These are phyloP conservation scores for Scrobipalpa costella DNA, from an alignment of 2,888 invertebrate genomes.

Conservation along the genomic window DNA sequence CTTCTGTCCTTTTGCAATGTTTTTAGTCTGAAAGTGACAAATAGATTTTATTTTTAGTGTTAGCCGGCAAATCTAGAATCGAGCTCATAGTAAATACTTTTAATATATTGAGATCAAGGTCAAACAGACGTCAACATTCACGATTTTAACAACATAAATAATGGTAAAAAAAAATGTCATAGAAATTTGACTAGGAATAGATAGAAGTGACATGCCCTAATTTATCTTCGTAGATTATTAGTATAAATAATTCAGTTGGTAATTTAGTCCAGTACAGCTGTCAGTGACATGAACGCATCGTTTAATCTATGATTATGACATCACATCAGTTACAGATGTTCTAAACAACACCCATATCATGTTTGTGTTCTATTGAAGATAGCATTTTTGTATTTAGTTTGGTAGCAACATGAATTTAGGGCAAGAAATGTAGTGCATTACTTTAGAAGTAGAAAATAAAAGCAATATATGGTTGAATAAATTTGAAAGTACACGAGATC, in stretches of 20 bases:
- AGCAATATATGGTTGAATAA: too few species aligned
- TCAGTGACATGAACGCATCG: neutral
- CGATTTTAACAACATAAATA: neutral
- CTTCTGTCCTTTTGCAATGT: too few species aligned
- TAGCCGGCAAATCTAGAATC: too few species aligned
- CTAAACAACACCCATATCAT: neutral
- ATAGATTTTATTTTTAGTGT: too few species aligned
- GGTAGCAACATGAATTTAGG: too few species aligned
- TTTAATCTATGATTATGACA: neutral
- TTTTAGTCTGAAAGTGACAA: too few species aligned
- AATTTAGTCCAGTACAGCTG: neutral
- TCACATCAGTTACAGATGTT: neutral
- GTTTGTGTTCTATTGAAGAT: neutral
- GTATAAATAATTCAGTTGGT: neutral
- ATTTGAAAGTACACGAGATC: too few species aligned
- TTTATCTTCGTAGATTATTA: neutral
- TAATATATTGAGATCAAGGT: neutral
- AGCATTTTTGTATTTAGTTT: too few species aligned
- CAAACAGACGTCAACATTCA: neutral
- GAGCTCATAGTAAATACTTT: too few species aligned
- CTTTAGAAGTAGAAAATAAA: too few species aligned
- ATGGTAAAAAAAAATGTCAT: neutral
- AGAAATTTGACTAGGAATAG: neutral
- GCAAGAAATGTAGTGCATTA: too few species aligned
- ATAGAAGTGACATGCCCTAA: neutral